Percentiles rank a stretch among this genome's conserved stretches.
Evolutionary conservation across 2,113 vertebrate species (phyloP).

Genomic region (Hemibagrus wyckioides): DNA sequence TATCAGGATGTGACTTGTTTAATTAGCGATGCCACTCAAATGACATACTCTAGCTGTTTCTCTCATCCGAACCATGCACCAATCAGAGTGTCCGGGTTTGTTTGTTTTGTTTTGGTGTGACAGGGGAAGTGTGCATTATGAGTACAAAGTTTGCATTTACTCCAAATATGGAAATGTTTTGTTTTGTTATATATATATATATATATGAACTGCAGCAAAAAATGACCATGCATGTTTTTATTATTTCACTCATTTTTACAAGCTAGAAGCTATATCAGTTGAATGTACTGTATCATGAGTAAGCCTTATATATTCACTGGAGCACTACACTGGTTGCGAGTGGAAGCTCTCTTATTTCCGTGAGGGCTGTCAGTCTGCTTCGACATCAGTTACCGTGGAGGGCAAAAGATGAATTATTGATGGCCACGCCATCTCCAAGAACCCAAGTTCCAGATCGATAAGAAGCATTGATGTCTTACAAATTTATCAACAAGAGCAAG

Average conservation of each 20-base stretch:
- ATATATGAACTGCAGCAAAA: background rate
- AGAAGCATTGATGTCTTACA: conserved; percentile 67
- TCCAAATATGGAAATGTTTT: conserved; percentile 23
- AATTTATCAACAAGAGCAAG: conserved; percentile 69
- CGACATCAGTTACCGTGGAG: conserved; percentile 40
- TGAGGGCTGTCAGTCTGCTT: conserved; percentile 39
- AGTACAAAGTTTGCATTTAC: conserved; percentile 4
- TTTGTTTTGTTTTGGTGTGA: background rate
- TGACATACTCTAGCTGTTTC: conserved; percentile 24
- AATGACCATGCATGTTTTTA: background rate
- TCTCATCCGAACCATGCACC: conserved; percentile 6
- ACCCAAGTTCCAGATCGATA: conserved; percentile 66
- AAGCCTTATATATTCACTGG: conserved; percentile 30
- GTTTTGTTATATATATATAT: background rate
- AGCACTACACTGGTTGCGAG: background rate
- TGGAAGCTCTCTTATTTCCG: conserved; percentile 32
- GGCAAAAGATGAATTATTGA: conserved; percentile 56
- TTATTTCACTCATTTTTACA: background rate
- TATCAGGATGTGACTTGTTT: conserved; percentile 24
- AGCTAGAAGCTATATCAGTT: background rate
- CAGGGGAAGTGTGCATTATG: background rate
- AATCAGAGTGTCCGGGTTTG: conserved; percentile 8
- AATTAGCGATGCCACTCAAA: conserved; percentile 46
- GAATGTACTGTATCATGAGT: conserved; percentile 34
- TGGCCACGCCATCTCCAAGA: conserved; percentile 45